A percentile compares a stretch with the other conserved stretches of the same genome.
Evolutionary conservation across 2,113 vertebrate genomes (phyloP).

Genomic region (Petrocephalus microphthalmus): DNA sequence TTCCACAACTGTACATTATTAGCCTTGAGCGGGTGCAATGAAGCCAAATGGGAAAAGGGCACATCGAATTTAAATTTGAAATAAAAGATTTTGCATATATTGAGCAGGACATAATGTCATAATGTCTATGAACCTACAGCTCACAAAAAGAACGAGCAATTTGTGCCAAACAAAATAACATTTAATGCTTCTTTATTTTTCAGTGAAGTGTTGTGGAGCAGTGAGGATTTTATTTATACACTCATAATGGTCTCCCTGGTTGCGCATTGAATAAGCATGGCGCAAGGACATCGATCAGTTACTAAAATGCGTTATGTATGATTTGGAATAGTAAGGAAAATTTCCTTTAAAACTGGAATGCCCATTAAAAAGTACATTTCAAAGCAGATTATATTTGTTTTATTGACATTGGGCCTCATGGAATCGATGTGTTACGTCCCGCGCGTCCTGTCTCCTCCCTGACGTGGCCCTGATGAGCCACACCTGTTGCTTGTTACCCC

Average conservation of each 20-base stretch:
- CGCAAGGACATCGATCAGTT: conserved; percentile 48
- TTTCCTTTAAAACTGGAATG: conserved; percentile 52
- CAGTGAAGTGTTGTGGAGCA: conserved; percentile 34
- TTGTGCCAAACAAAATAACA: conserved; percentile 27
- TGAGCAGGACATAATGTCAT: conserved; percentile 25
- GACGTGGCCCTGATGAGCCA: too few species aligned
- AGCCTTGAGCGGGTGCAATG: conserved; percentile 55
- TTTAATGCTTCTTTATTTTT: conserved; percentile 31
- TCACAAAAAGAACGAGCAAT: conserved; percentile 43
- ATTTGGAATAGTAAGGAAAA: conserved; percentile 56
- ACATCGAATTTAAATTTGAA: conserved; percentile 47
- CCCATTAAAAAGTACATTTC: conserved; percentile 55
- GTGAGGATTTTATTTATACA: conserved; percentile 41
- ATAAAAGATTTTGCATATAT: conserved; percentile 28
- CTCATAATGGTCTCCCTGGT: conserved; percentile 39
- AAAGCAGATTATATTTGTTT: conserved; percentile 44
- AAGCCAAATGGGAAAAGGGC: conserved; percentile 35
- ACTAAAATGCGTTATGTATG: conserved; percentile 41
- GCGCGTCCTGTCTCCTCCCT: too few species aligned
- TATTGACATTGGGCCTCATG: conserved; percentile 35
- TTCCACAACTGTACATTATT: conserved; percentile 46
- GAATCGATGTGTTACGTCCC: neutral
- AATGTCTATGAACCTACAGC: conserved; percentile 34
- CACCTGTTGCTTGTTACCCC: too few species aligned
- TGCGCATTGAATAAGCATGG: conserved; percentile 36